Conservation (phyloP, 2,888 invertebrate species). For the Encarsia formosa region DNA sequence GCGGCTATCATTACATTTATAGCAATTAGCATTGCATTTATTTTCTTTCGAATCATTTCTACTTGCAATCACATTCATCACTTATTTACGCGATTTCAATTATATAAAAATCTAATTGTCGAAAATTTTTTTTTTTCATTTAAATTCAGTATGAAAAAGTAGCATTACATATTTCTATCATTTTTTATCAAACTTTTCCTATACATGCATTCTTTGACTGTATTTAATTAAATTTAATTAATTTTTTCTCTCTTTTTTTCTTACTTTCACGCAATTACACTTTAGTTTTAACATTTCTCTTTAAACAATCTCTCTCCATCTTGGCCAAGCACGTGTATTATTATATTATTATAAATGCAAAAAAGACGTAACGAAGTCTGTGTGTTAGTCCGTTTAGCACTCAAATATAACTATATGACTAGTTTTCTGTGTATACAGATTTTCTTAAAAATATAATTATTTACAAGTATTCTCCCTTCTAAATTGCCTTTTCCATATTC, state of each 20-base stretch:
- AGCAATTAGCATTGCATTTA: too few species aligned
- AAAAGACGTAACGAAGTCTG: constrained; percentile 48
- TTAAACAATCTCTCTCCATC: constrained; percentile 27
- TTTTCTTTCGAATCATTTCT: too few species aligned
- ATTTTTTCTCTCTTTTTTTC: neutral
- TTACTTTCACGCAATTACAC: constrained; percentile 2
- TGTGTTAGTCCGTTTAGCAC: constrained; percentile 48
- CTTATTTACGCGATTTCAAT: neutral
- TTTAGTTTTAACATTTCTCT: constrained; percentile 8
- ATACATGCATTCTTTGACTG: constrained; percentile 5
- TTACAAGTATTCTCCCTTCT: constrained; percentile 45
- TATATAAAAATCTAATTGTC: constrained; percentile 10
- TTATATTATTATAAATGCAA: constrained; percentile 48
- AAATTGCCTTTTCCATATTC: constrained; percentile 13
- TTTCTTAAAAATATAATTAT: constrained; percentile 52
- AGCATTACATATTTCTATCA: constrained; percentile 30
- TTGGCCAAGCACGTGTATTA: constrained; percentile 41
- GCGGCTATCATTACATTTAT: neutral
- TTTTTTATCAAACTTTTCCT: constrained; percentile 25
- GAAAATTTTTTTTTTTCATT: constrained; percentile 28
- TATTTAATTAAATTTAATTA: neutral
- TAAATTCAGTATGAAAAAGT: constrained; percentile 45
- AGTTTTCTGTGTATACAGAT: constrained; percentile 48
- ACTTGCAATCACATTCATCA: too few species aligned
- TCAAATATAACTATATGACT: constrained; percentile 51